Evolutionary conservation across 1,140 invertebrate genomes (phyloP).

Genomic region (Trichonephila inaurata): DNA sequence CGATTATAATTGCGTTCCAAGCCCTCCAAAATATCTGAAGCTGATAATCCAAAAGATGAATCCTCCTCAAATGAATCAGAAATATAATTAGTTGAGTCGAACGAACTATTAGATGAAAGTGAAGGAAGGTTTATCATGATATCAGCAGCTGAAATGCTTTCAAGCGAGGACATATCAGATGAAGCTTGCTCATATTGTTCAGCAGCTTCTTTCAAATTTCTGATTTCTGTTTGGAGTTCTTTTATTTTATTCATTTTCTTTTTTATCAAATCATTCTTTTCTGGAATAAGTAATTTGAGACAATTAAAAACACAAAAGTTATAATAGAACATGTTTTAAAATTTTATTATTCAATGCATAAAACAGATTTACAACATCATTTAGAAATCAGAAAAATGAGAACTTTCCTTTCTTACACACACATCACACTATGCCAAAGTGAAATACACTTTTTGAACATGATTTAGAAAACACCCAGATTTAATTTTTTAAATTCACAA

Average conservation of each 20-base stretch:
- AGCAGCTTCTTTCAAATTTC: not conserved
- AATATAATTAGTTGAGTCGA: not conserved
- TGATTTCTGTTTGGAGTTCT: conserved; percentile 41
- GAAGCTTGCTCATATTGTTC: not conserved
- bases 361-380: no score
- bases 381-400: no score
- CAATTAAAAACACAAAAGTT: no score
- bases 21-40: not conserved
- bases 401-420: no score
- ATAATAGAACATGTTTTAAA: no score
- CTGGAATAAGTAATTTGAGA: conserved; percentile 5
- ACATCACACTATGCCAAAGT: no score
- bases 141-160: not conserved
- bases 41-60: not conserved
- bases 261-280: not conserved
- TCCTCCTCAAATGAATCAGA: not conserved
- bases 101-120: not conserved
- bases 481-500: no score
- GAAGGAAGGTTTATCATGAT: not conserved
- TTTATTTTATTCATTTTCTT: not conserved
- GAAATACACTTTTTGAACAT: no score
- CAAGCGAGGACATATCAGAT: not conserved
- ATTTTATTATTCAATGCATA: no score
- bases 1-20: not conserved
- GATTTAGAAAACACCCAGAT: no score